Conservation (phyloP, 2,113 vertebrate genomes). For the Apeltes quadracus region DNA sequence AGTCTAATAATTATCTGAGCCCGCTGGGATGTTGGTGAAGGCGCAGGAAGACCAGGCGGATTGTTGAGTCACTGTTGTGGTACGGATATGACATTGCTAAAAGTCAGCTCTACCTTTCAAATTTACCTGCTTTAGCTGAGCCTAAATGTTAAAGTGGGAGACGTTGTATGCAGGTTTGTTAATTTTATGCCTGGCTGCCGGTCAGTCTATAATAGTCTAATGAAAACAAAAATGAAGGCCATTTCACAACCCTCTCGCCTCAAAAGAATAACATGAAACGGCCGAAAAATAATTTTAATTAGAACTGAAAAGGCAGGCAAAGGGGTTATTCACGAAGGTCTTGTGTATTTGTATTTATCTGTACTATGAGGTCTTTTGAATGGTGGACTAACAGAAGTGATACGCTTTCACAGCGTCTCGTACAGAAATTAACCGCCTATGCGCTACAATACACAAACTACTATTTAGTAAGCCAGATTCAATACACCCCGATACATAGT, state of each 20-base stretch:
- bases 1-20: constrained; percentile 43
- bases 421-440: neutral
- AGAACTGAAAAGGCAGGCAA: neutral
- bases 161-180: constrained; percentile 29
- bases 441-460: neutral
- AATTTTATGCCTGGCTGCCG: constrained; percentile 56
- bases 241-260: constrained; percentile 51
- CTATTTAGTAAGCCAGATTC: neutral
- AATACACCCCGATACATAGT: no score
- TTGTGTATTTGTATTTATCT: no score
- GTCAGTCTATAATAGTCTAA: no score
- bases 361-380: neutral
- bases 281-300: neutral
- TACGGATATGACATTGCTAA: constrained; percentile 33
- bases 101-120: constrained; percentile 1
- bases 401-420: neutral
- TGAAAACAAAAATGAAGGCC: constrained; percentile 29
- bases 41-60: neutral
- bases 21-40: constrained; percentile 13
- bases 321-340: neutral
- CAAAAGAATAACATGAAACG: constrained; percentile 25
- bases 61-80: constrained; percentile 34
- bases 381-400: neutral
- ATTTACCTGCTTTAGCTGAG: constrained; percentile 33
- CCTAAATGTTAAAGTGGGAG: constrained; percentile 12